phyloP scores from a whole-genome alignment of 2,888 invertebrate species.

The Drosophila setosimentum region DNA sequence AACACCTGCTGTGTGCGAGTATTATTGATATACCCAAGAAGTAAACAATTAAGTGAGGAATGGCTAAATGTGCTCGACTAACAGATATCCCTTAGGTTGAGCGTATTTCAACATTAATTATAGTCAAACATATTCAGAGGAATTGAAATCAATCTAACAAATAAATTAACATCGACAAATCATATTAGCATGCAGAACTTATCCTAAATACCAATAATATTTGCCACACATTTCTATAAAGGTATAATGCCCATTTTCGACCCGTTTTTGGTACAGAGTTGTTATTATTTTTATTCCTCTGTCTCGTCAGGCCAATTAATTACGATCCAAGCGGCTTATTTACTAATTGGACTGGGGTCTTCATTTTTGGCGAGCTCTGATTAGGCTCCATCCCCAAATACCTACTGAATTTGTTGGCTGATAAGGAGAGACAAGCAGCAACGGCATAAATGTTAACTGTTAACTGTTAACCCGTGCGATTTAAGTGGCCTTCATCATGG shows the following conservation, averaged over 20 bases:
- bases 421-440: conserved; percentile 56
- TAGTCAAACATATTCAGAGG: too few species aligned
- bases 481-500: conserved; percentile 57
- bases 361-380: conserved; percentile 42
- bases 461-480: conserved; percentile 46
- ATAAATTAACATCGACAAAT: not conserved
- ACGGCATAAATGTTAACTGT: conserved; percentile 48
- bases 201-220: not conserved
- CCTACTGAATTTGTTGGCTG: conserved; percentile 22
- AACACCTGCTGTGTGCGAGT: conserved; percentile 35
- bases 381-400: conserved; percentile 39
- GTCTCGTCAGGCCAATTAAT: conserved; percentile 57
- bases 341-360: conserved; percentile 59
- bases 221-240: not conserved
- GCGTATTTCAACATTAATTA: not conserved
- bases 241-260: not conserved
- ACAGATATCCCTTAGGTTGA: not conserved
- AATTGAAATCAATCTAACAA: not conserved
- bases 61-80: not conserved
- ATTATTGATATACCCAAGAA: conserved; percentile 28
- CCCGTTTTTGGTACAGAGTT: not conserved
- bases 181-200: not conserved
- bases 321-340: conserved; percentile 63
- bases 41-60: not conserved
- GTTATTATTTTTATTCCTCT: not conserved